Base-by-base conservation (phyloP, 2,888 invertebrate species). In the Cybosia mesomella region DNA sequence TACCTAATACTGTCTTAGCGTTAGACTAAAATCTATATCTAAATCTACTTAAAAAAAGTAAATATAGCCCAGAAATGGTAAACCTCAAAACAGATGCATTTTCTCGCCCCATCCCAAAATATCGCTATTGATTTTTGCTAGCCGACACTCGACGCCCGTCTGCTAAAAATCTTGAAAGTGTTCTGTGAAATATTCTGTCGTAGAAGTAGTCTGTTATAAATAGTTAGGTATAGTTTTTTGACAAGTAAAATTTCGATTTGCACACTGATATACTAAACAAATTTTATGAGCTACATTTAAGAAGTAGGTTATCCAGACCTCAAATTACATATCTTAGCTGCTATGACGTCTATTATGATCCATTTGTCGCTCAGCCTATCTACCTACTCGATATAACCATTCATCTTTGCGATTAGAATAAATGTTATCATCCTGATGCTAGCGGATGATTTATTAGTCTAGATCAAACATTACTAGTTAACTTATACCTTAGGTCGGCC, bases 121-220 rank as follows among this genome's bases (percentile, higher is more conserved):
- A 77, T 69, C 70, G 68, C 11, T 58, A 76, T 77, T 66, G 76
- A 76, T 77, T 75, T 78, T 60, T 21, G 57, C 63, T 22, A 49
- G n/a, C 61, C 28, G 34, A n/a, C 39, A 21, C 34, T 32, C 43
- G 55, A 28, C 32, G 15, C 36, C 18, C 49, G 58, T 58, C 53
- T 70, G 24, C 28, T 24, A 64, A 70, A 68, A 63, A 64, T 64
- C 71, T 54, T 65, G 3, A 43, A 58, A 71, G 34, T 65, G 13
- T n/a, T n/a, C n/a, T n/a, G n/a, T n/a, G n/a, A 57, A 64, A 67
- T 65, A 49, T 49, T 49, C 8, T 49, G n/a, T 49, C n/a, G n/a
- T n/a, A n/a, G 9, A n/a, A 49, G n/a, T n/a, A 49, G 8, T n/a
- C 7, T 1, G n/a, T n/a, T 0, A n/a, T 1, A 49, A 5, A 43